Evolutionary conservation across 2,797 vertebrate species (phyloP), one percentile per base, ranked within the genome.

Genomic region (Epinephelus coioides): DNA sequence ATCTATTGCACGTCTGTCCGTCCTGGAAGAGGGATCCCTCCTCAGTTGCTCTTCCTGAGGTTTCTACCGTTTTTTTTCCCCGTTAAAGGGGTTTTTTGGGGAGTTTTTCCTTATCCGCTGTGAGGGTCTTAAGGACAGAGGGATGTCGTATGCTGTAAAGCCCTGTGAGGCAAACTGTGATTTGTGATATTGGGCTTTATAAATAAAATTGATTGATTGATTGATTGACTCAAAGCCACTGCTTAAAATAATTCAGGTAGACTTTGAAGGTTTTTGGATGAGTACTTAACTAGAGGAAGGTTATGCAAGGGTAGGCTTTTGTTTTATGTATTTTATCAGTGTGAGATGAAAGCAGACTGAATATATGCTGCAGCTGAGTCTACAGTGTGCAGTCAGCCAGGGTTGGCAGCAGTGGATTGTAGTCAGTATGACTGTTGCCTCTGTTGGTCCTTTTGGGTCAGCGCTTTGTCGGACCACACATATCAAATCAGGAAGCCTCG

Each of bases 401-500:
- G 47, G 47, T 17, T 1, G 43, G 54, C 63, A 50, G 64, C 60
- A 25, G 69, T 43, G 61, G 49, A 61, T 43, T 54, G 30, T 54
- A 38, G 56, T 50, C 72, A 44, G 68, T 56, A 27, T 77, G 73
- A 73, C 64, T 80, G 73, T 53, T 75, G 63, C 71, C 63, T 62
- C 61, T 43, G 56, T 74, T 54, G 61, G 56, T 63, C 44, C 47
- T 83, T 77, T 74, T 76, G 69, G 81, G 74, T 84, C 81, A 83
- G 54, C 11, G 59, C 74, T 66, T 46, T 69, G 78, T 84, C 68
- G 3, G 74, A 53, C 74, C 71, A 43, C 53, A 65, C 59, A 47
- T 23, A 68, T 83, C 70, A 83, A 38, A 76, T 68, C 54, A 34
- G 34, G 47, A 68, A 21, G 40, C 19, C 55, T 27, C 30, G 1